These are phyloP conservation scores for Takifugu ocellatus DNA, from an alignment of 2,797 vertebrate species.

Conservation along the genomic window DNA sequence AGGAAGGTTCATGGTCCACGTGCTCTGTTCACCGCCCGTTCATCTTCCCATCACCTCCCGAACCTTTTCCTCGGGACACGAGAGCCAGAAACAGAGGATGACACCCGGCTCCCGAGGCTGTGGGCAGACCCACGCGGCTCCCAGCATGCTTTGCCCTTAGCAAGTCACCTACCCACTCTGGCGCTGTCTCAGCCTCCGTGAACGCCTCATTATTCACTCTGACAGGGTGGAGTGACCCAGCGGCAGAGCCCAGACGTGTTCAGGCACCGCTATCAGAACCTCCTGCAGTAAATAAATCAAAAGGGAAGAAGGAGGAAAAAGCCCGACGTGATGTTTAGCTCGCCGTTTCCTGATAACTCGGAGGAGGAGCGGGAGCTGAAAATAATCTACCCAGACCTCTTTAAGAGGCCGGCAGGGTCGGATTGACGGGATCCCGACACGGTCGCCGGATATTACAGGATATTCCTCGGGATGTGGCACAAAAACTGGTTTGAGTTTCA, in stretches of 20 bases:
- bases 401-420: too few relatives aligned
- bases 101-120: constrained; percentile 52
- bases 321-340: neutral
- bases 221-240: constrained; percentile 65
- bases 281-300: constrained; percentile 16
- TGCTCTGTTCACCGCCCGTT: constrained; percentile 33
- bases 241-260: constrained; percentile 45
- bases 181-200: constrained; percentile 45
- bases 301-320: neutral
- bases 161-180: constrained; percentile 64
- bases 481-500: neutral
- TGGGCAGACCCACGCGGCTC: constrained; percentile 47
- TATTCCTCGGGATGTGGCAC: constrained; percentile 20
- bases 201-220: constrained; percentile 70
- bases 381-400: constrained; percentile 21
- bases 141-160: constrained; percentile 69
- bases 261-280: constrained; percentile 33
- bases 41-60: constrained; percentile 4
- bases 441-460: neutral
- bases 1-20: constrained; percentile 50
- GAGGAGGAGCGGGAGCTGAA: constrained; percentile 54
- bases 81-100: constrained; percentile 44
- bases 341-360: constrained; percentile 9
- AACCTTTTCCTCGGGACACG: constrained; percentile 2
- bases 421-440: neutral